Conservation (phyloP, 2,797 vertebrate genomes). For the Xenops minutus region DNA sequence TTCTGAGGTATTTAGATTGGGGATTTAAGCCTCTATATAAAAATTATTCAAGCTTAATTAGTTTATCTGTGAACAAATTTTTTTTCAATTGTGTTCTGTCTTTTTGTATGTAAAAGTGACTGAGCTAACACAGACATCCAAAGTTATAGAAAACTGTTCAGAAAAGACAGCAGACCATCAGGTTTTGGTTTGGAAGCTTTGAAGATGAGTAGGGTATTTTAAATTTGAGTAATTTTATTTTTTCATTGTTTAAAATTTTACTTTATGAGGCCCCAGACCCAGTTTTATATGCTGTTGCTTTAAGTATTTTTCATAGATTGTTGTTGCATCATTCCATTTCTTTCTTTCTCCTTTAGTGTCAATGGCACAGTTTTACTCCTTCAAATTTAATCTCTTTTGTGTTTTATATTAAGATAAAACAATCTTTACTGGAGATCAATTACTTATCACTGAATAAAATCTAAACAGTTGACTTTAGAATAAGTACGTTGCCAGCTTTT, state of each 20-base stretch:
- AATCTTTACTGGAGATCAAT: neutral
- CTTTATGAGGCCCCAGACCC: fast-evolving
- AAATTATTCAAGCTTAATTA: neutral
- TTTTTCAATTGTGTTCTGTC: neutral
- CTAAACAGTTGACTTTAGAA: slow-evolving; percentile 1
- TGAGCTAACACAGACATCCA: neutral
- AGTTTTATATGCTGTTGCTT: neutral
- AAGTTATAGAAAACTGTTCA: neutral
- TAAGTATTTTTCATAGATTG: neutral
- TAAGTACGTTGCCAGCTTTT: neutral
- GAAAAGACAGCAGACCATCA: neutral
- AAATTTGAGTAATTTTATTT: neutral
- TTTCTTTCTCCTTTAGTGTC: neutral
- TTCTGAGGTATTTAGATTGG: neutral
- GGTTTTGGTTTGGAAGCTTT: neutral
- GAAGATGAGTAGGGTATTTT: neutral
- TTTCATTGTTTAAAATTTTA: neutral
- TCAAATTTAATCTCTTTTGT: neutral
- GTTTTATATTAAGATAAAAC: neutral
- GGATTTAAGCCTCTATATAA: neutral
- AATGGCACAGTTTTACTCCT: neutral
- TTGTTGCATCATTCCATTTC: neutral
- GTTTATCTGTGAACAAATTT: neutral
- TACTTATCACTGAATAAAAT: neutral
- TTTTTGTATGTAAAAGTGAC: neutral